A percentile compares a stretch with the other conserved stretches of the same genome.
Evolutionary conservation across 2,888 invertebrate species (phyloP).

Genomic region (Ectemnius cavifrons): DNA sequence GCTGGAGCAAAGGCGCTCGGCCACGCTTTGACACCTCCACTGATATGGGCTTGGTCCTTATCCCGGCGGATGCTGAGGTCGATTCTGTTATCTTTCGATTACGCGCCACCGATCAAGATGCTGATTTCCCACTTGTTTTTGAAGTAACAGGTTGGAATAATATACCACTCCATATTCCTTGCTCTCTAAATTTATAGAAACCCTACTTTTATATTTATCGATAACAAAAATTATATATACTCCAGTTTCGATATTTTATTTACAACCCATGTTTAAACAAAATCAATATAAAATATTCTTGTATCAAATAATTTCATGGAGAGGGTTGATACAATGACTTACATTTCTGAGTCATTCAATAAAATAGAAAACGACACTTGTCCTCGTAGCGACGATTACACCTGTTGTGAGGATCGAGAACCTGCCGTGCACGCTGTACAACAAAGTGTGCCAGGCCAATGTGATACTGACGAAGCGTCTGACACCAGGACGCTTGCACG

Average conservation of each 20-base stretch:
- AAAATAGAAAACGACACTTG: no score
- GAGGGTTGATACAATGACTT: no score
- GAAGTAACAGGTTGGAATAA: constrained; percentile 82
- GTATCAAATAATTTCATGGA: neutral
- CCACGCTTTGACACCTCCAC: constrained; percentile 92
- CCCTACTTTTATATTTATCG: no score
- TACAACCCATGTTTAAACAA: neutral
- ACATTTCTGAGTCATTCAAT: no score
- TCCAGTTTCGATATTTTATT: neutral
- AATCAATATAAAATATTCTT: neutral
- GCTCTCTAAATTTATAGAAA: no score
- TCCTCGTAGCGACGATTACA: constrained; percentile 82
- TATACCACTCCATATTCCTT: no score
- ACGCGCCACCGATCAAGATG: constrained; percentile 91
- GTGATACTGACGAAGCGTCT: constrained; percentile 87
- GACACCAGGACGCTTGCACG: constrained; percentile 90
- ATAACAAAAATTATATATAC: neutral
- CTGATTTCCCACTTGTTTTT: constrained; percentile 91
- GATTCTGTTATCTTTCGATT: constrained; percentile 92
- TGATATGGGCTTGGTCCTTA: constrained; percentile 88
- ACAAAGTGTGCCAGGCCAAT: constrained; percentile 94
- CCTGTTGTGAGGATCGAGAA: constrained; percentile 89
- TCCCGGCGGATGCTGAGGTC: constrained; percentile 90
- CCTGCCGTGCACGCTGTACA: constrained; percentile 90
- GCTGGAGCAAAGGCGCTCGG: constrained; percentile 79